These are phyloP conservation scores for Scytalopus superciliaris DNA, from an alignment of 2,113 vertebrate genomes.

Conservation along the genomic window DNA sequence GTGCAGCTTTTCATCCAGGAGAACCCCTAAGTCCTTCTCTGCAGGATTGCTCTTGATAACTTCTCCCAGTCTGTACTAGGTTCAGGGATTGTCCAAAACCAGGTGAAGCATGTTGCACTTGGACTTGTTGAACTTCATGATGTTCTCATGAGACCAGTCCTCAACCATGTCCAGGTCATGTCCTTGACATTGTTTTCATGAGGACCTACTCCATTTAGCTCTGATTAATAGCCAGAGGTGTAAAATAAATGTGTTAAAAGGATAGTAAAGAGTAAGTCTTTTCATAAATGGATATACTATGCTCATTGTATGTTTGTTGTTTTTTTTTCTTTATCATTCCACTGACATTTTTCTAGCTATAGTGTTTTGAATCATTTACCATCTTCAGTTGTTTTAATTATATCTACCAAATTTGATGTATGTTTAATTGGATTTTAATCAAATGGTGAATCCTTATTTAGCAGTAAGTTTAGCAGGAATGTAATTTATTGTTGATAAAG, in stretches of 20 bases:
- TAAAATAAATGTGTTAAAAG: background rate
- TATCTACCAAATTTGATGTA: constrained; percentile 52
- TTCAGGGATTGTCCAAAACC: background rate
- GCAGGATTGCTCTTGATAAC: background rate
- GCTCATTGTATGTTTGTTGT: background rate
- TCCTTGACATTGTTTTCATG: background rate
- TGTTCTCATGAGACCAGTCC: background rate
- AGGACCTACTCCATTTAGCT: background rate
- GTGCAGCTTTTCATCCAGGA: background rate
- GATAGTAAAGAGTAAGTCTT: background rate
- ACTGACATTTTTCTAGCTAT: background rate
- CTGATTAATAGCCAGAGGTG: background rate
- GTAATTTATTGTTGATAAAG: constrained; percentile 53
- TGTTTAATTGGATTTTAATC: constrained; percentile 68
- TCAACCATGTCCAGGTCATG: background rate
- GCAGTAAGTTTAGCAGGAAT: constrained; percentile 29
- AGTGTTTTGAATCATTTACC: constrained; percentile 20
- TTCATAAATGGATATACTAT: background rate
- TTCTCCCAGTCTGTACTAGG: accelerated
- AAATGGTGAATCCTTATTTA: constrained; percentile 46
- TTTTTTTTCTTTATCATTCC: background rate
- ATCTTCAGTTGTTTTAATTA: constrained; percentile 61
- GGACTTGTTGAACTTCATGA: background rate
- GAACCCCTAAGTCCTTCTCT: background rate
- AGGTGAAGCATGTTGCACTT: background rate